These are phyloP conservation scores for Lycophotia porphyrea DNA, from an alignment of 2,888 invertebrate genomes.

Conservation along the genomic window DNA sequence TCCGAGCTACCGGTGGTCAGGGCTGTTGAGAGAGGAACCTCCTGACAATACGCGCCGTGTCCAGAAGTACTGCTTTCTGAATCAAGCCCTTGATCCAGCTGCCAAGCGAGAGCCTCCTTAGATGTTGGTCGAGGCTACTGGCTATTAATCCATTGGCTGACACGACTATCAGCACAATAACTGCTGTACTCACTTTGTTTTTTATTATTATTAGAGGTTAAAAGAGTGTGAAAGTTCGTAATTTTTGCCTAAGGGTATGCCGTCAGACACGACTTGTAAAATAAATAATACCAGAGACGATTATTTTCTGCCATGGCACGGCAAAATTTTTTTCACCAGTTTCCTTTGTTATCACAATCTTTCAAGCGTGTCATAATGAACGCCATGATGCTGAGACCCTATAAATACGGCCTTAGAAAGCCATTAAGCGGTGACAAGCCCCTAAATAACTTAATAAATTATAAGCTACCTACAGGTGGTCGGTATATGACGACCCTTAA, in stretches of 20 bases:
- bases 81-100: too few relatives aligned
- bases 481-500: constrained; percentile 27
- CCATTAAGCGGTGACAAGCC: constrained; percentile 32
- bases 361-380: constrained; percentile 4
- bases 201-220: too few relatives aligned
- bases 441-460: constrained; percentile 39
- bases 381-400: background rate
- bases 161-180: too few relatives aligned
- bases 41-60: too few relatives aligned
- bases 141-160: too few relatives aligned
- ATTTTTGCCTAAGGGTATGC: background rate
- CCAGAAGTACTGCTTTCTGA: too few relatives aligned
- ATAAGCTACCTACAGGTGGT: constrained; percentile 56
- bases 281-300: background rate
- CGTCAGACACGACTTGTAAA: background rate
- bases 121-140: too few relatives aligned
- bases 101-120: too few relatives aligned
- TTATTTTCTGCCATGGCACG: background rate
- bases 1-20: too few relatives aligned
- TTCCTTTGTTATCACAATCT: background rate
- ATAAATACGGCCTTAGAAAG: constrained; percentile 26
- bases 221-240: background rate
- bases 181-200: too few relatives aligned
- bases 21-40: too few relatives aligned
- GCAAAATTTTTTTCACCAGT: background rate